Base-by-base conservation (phyloP, 2,797 vertebrate species). In the Pangasius macronema region DNA sequence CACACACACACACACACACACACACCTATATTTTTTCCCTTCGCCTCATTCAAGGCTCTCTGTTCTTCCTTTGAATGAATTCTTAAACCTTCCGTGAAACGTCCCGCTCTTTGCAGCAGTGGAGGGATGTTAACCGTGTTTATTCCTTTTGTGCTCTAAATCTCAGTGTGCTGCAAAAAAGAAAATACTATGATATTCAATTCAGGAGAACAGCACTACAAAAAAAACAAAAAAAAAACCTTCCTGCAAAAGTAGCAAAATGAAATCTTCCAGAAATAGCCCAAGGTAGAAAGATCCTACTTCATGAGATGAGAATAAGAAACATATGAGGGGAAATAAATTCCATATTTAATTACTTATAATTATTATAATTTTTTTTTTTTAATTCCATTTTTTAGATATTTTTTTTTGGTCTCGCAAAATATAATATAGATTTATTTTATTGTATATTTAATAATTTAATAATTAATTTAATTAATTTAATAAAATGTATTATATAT, bases 41-140 rank as follows among this genome's bases (percentile, higher is more conserved):
- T 89, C 81, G 77, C 87, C 89, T 91, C 90, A 86, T 88, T 92
- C 86, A 88, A 36, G 87, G 89, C 89, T 90, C 46, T 68, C 61
- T 85, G 83, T 82, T 53, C n/a, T 73, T 84, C 42, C 80, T 89
- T 79, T 10, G 49, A 46, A 87, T 88, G 83, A 89, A 87, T 89
- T 61, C 61, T 55, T 67, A 87, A 82, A 55, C 55, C 61, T 75
- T 85, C 84, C 36, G 51, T 30, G 76, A 55, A 59, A 88, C 59
- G 77, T n/a, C 63, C 42, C 49, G 49, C 72, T 61, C 85, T 85
- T 59, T 88, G 81, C 20, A 75, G 70, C 83, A 72, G 20, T 65
- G 30, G 57, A 22, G 46, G 87, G 70, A 76, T 84, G 83, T 89
- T 84, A 86, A 70, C 86, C 55, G 39, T 85, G 89, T 88, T 90